These are phyloP conservation scores for Penaeus chinensis DNA, from an alignment of 1,140 invertebrate genomes.

Conservation along the genomic window DNA sequence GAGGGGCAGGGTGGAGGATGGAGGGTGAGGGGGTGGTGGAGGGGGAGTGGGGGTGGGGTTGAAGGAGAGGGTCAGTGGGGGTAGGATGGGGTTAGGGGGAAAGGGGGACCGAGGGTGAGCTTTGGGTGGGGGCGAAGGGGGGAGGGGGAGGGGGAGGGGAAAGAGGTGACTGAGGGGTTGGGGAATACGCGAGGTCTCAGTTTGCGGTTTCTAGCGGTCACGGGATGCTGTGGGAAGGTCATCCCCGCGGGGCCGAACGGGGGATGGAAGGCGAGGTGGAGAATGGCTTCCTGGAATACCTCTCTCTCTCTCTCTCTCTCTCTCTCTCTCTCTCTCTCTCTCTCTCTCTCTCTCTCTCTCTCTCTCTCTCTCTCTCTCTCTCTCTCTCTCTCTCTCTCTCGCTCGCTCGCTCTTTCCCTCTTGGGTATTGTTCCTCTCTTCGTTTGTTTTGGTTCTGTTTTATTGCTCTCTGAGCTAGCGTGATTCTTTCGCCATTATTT, in stretches of 20 bases:
- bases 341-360: not conserved
- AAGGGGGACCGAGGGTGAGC: not conserved
- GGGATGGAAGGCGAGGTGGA: not conserved
- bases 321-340: not conserved
- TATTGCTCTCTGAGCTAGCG: too few species aligned
- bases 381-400: conserved; percentile 8
- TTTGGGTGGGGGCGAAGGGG: too few species aligned
- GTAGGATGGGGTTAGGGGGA: not conserved
- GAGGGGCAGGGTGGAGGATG: not conserved
- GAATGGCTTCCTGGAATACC: not conserved
- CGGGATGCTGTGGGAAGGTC: too few species aligned
- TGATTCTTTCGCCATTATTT: too few species aligned
- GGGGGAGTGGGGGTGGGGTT: not conserved
- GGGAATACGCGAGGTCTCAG: not conserved
- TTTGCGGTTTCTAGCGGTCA: not conserved
- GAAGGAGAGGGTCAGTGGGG: too few species aligned
- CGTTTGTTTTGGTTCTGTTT: too few species aligned
- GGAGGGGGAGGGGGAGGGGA: not conserved
- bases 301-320: conserved; percentile 15
- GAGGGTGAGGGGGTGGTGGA: not conserved
- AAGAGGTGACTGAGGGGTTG: too few species aligned
- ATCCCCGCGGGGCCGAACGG: not conserved
- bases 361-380: not conserved
- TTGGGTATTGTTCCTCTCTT: too few species aligned
- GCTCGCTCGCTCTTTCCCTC: not conserved